phyloP scores from a whole-genome alignment of 2,888 invertebrate species.

The Carterocephalus palaemon region DNA sequence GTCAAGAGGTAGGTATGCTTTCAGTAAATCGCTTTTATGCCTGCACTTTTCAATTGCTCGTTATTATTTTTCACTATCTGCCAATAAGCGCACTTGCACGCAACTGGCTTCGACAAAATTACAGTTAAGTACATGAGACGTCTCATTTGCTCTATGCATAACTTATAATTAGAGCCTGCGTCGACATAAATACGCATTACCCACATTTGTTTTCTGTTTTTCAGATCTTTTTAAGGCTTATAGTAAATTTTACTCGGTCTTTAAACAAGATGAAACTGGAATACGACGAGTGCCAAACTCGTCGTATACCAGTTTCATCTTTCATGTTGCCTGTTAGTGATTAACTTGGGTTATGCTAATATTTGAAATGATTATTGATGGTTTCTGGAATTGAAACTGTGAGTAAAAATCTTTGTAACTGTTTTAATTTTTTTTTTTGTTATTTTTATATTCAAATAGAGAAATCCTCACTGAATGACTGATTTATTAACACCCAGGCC shows the following conservation, averaged over 20 bases:
- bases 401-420: too few relatives aligned
- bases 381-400: too few relatives aligned
- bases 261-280: not conserved
- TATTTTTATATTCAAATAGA: too few relatives aligned
- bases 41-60: not conserved
- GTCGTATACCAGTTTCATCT: too few relatives aligned
- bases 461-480: too few relatives aligned
- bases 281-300: too few relatives aligned
- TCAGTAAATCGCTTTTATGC: slow-evolving; percentile 3
- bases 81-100: slow-evolving; percentile 12
- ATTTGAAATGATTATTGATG: too few relatives aligned
- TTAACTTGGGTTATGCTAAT: too few relatives aligned
- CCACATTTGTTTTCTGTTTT: not conserved
- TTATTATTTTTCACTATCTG: slow-evolving; percentile 8
- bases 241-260: not conserved
- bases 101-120: slow-evolving; percentile 7
- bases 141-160: slow-evolving; percentile 13
- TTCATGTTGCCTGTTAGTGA: too few relatives aligned
- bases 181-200: not conserved
- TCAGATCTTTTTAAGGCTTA: not conserved
- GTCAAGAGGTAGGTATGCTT: not conserved
- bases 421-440: too few relatives aligned
- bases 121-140: slow-evolving; percentile 17
- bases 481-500: too few relatives aligned
- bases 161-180: slow-evolving; percentile 4